phyloP scores from a whole-genome alignment of 2,797 vertebrate genomes.

The Labeo calbasu region DNA sequence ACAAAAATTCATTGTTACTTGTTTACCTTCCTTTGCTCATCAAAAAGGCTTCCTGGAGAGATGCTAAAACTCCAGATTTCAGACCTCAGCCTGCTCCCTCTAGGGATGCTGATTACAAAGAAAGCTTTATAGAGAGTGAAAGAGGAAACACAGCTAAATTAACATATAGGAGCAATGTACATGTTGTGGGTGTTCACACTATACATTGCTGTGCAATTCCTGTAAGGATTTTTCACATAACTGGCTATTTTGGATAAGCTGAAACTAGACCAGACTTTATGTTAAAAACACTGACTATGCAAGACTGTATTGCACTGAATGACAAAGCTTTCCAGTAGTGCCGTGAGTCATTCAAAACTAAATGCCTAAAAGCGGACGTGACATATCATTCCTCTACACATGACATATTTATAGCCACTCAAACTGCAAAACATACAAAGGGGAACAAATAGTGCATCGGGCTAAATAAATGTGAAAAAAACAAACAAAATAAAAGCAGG shows the following conservation, averaged over 20 bases:
- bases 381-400: neutral
- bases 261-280: neutral
- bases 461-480: neutral
- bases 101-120: neutral
- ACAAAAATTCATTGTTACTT: slow-evolving; percentile 4
- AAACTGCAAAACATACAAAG: neutral
- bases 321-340: neutral
- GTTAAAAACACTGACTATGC: neutral
- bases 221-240: neutral
- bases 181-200: neutral
- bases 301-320: neutral
- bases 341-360: neutral
- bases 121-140: slow-evolving; percentile 7
- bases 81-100: slow-evolving; percentile 9
- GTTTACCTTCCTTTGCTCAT: slow-evolving; percentile 44
- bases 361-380: neutral
- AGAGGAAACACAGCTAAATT: neutral
- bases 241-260: neutral
- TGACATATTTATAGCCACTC: neutral
- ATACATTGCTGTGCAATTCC: neutral
- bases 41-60: slow-evolving; percentile 22
- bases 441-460: neutral
- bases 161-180: neutral
- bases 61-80: slow-evolving; percentile 18
- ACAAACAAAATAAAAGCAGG: neutral